Evolutionary conservation across 2,113 vertebrate genomes (phyloP).

Genomic region (Oreochromis spilurus): DNA sequence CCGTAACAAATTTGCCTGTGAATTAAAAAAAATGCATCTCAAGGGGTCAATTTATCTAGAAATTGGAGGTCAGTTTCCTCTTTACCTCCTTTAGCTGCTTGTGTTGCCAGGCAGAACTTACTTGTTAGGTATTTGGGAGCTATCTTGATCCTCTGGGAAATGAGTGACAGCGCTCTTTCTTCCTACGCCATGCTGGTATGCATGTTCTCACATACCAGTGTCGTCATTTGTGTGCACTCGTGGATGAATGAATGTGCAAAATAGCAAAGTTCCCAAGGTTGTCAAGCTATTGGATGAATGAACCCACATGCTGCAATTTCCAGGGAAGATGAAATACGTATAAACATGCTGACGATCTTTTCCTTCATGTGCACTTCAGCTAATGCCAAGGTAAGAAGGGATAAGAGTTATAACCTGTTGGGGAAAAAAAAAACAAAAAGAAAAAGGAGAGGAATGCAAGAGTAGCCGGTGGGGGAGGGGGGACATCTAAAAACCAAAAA

Average conservation of each 20-base stretch:
- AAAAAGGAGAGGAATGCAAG: not conserved
- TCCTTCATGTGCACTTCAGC: not conserved
- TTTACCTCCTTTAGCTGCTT: not conserved
- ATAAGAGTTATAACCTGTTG: not conserved
- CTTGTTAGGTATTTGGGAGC: constrained; percentile 22
- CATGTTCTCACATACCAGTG: constrained; percentile 28
- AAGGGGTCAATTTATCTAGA: constrained; percentile 30
- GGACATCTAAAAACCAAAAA: not conserved
- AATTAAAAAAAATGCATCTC: constrained; percentile 27
- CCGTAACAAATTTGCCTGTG: constrained; percentile 34
- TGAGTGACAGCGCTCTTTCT: constrained; percentile 50
- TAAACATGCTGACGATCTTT: not conserved
- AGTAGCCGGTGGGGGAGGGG: not conserved
- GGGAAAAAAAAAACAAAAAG: not conserved
- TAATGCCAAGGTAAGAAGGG: not conserved
- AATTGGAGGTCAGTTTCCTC: constrained; percentile 32
- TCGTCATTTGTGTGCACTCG: constrained; percentile 8
- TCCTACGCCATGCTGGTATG: constrained; percentile 13
- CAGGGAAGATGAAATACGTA: not conserved
- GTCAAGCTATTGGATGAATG: constrained; percentile 4
- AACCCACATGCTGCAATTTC: not conserved
- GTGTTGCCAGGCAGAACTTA: constrained; percentile 49
- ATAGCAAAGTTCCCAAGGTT: constrained; percentile 39
- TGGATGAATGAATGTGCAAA: not conserved
- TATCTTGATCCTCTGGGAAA: constrained; percentile 34